Evolutionary conservation across 2,888 invertebrate genomes (phyloP), one percentile per base, ranked within the genome.

Genomic region (Hemithea aestivaria): DNA sequence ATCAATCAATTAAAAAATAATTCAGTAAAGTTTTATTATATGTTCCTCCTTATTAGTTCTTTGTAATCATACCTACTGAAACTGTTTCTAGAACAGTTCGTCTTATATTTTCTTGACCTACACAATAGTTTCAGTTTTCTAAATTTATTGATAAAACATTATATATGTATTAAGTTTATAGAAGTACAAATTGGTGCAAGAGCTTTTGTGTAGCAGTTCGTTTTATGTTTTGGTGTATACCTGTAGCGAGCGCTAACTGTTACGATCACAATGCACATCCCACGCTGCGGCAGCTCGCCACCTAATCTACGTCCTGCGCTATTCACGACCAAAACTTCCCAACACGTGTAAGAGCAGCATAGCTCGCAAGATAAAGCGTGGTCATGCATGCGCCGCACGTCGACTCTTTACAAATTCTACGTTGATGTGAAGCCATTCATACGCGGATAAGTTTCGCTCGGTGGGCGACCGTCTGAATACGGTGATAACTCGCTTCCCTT

Each of bases 351-450:
- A 71, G 66, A 69, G 66, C 59, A 29, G 28, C 39, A 21, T 10
- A 16, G 29, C 48, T 51, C 51, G 57, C 56, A 60, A 82, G 82
- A 83, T 83, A 82, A 83, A 77, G 75, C 66, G 61, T 64, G 67
- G 73, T 63, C 68, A 60, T 75, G 76, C 73, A 84, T 79, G 75
- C 82, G 61, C 60, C 70, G 70, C 84, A 84, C 85, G 82, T 82
- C 79, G 60, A 74, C 81, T 80, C 83, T 82, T 84, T 80, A 81
- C 84, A 81, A 83, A 83, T 80, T 84, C 82, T 66, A 61, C 65
- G 66, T 65, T 77, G 80, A 78, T 76, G 73, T 72, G 79, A 70
- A 73, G 64, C 74, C 73, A 79, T 81, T 82, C 82, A 79, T 58
- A 63, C 54, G 62, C 66, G 78, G 76, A 73, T 76, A 83, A 85